Evolutionary conservation across 2,888 invertebrate genomes (phyloP).

Genomic region (Epirrhoe tristata): DNA sequence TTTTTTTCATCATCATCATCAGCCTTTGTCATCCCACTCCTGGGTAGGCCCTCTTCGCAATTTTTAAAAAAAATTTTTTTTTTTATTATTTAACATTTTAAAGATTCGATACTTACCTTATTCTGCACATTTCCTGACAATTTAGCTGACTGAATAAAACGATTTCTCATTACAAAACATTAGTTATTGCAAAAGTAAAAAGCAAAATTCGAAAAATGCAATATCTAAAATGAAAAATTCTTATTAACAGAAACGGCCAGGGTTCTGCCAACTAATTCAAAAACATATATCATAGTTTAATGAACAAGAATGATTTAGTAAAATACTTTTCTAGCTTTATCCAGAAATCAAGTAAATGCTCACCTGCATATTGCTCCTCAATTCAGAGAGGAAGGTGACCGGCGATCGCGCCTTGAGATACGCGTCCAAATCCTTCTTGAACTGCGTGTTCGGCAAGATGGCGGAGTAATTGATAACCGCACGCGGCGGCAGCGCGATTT

Average conservation of each 20-base stretch:
- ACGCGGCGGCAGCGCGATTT: slow-evolving; percentile 95
- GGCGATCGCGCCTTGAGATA: slow-evolving; percentile 97
- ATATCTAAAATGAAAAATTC: too few species aligned
- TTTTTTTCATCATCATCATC: too few species aligned
- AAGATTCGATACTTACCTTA: not conserved
- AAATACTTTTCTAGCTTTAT: too few species aligned
- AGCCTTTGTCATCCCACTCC: too few species aligned
- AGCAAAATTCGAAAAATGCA: not conserved
- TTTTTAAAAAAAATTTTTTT: too few species aligned
- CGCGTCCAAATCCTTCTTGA: slow-evolving; percentile 98
- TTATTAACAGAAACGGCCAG: too few species aligned
- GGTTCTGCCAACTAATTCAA: too few species aligned
- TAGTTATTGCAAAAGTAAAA: not conserved
- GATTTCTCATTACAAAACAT: not conserved
- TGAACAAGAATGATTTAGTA: too few species aligned
- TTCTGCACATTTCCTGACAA: not conserved
- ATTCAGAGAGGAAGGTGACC: slow-evolving; percentile 97
- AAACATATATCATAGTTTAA: too few species aligned
- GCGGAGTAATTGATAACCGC: slow-evolving; percentile 95
- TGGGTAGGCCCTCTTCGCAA: too few species aligned
- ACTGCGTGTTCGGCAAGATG: slow-evolving; percentile 94
- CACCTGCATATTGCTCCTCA: slow-evolving; percentile 95
- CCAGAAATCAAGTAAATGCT: too few species aligned
- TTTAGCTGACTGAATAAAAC: not conserved
- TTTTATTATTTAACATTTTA: too few species aligned